phyloP scores from a whole-genome alignment of 2,888 invertebrate genomes.

The Melangyna quadrimaculata region DNA sequence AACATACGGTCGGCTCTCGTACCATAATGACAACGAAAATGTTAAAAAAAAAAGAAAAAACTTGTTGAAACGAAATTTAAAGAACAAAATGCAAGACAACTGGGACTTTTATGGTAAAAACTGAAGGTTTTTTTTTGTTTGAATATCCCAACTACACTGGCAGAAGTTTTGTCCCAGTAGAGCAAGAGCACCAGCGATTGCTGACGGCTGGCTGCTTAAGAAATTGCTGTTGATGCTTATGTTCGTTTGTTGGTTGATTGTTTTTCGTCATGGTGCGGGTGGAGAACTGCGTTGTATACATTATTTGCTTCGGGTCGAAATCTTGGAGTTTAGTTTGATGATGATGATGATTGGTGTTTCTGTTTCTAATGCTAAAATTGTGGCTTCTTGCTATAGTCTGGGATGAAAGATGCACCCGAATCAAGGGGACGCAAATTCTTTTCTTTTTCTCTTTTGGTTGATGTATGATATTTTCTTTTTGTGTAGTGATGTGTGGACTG shows the following conservation, averaged over 20 bases:
- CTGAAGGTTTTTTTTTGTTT: background rate
- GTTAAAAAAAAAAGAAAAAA: background rate
- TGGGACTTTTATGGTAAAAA: background rate
- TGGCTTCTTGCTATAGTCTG: background rate
- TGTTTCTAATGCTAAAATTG: slow-evolving; percentile 45
- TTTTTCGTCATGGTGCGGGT: slow-evolving; percentile 17
- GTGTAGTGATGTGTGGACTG: slow-evolving; percentile 6
- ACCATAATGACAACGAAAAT: too few relatives aligned
- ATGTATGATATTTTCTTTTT: slow-evolving; percentile 20
- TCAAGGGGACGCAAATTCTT: slow-evolving; percentile 40
- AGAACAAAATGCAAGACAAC: background rate
- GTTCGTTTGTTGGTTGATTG: slow-evolving; percentile 6
- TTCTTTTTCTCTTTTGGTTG: slow-evolving; percentile 33
- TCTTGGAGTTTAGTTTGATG: slow-evolving; percentile 25
- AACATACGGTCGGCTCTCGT: too few relatives aligned
- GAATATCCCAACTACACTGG: background rate
- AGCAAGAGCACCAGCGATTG: background rate
- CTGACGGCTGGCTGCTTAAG: background rate
- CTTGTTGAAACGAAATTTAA: background rate
- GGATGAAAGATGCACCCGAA: slow-evolving; percentile 37
- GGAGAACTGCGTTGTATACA: slow-evolving; percentile 13
- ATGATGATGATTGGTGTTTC: slow-evolving; percentile 32
- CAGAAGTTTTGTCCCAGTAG: background rate
- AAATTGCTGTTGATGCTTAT: slow-evolving; percentile 7
- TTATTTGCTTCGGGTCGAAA: background rate